A percentile compares a stretch with the other conserved stretches of the same genome.
These are phyloP conservation scores for Cataglyphis albicans DNA, from an alignment of 2,888 invertebrate genomes.

Conservation along the genomic window DNA sequence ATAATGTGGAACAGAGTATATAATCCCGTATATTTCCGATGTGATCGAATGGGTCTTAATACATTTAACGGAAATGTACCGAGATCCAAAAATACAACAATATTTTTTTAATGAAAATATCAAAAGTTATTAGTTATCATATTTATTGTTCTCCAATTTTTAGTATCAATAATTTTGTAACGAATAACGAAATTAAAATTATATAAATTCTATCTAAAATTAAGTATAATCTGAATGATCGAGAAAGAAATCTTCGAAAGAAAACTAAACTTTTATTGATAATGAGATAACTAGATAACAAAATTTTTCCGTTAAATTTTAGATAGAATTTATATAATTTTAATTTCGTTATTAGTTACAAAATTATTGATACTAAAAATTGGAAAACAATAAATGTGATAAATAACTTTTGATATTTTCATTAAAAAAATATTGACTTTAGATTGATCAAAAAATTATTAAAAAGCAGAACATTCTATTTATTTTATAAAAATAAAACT, in stretches of 20 bases:
- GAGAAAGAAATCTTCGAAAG: neutral
- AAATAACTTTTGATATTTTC: neutral
- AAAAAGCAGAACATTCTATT: neutral
- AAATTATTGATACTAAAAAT: neutral
- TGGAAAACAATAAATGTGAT: neutral
- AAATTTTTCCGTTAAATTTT: neutral
- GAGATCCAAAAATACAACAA: neutral
- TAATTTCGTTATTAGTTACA: neutral
- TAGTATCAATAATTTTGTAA: neutral
- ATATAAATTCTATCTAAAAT: neutral
- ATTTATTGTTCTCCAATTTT: neutral
- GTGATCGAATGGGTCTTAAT: neutral
- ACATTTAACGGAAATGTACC: neutral
- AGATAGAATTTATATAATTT: neutral
- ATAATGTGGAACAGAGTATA: slow-evolving; percentile 2
- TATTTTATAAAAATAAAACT: neutral
- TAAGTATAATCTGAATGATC: neutral
- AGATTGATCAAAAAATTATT: neutral
- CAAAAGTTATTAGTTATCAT: neutral
- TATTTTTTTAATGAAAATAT: neutral
- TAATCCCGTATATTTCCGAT: neutral
- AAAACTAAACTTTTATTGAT: neutral
- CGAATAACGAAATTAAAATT: neutral
- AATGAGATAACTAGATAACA: neutral
- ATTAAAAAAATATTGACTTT: neutral